Evolutionary conservation across 1,140 invertebrate species (phyloP).

Genomic region (Drosophila kurseongensis): DNA sequence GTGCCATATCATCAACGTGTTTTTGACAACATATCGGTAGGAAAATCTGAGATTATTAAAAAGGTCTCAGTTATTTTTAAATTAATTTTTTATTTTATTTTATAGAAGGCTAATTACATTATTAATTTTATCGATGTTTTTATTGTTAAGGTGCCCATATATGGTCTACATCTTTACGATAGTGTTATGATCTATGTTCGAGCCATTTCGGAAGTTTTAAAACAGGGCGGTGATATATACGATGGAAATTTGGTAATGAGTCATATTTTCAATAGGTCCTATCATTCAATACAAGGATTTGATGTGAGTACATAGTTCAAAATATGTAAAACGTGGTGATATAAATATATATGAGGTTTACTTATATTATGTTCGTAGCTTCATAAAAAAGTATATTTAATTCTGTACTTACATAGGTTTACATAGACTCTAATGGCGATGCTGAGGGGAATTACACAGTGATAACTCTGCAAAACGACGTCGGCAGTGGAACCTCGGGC

Average conservation of each 20-base stretch:
- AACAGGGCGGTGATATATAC: slow-evolving; percentile 88
- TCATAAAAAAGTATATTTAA: not conserved
- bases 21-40: slow-evolving; percentile 88
- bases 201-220: slow-evolving; percentile 90
- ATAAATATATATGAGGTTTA: no score
- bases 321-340: no score
- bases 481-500: slow-evolving; percentile 10
- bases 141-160: slow-evolving; percentile 89
- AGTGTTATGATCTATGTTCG: slow-evolving; percentile 94
- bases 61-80: not conserved
- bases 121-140: not conserved
- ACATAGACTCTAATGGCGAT: slow-evolving; percentile 94
- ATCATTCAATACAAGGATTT: slow-evolving; percentile 91
- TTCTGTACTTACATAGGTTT: slow-evolving; percentile 86
- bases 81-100: not conserved
- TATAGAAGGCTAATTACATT: not conserved
- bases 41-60: not conserved
- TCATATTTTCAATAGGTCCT: slow-evolving; percentile 89
- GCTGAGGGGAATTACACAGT: slow-evolving; percentile 96
- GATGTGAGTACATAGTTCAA: slow-evolving; percentile 86
- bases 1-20: slow-evolving; percentile 90
- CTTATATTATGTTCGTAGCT: no score
- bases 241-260: slow-evolving; percentile 90
- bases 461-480: slow-evolving; percentile 89
- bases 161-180: slow-evolving; percentile 94